Evolutionary conservation across 2,113 vertebrate genomes (phyloP).

Genomic region (Vulpes vulpes): DNA sequence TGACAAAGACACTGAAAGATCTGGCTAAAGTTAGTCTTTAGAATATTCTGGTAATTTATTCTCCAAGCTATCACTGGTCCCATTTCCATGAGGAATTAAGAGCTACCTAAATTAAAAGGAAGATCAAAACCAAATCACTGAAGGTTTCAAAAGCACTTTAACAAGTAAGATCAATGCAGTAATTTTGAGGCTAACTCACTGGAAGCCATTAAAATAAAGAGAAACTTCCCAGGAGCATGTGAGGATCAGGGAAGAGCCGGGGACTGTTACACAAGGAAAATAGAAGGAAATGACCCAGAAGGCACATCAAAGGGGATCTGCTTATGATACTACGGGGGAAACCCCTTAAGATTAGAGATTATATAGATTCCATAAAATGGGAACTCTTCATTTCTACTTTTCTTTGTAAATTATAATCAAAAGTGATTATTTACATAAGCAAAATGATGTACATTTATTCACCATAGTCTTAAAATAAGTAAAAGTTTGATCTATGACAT

Average conservation of each 20-base stretch:
- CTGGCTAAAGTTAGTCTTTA: not conserved
- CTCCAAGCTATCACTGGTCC: not conserved
- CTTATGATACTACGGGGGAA: not conserved
- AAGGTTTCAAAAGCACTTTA: not conserved
- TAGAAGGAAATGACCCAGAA: not conserved
- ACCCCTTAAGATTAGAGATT: not conserved
- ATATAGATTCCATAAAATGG: not conserved
- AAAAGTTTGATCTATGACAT: not conserved
- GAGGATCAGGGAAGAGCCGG: not conserved
- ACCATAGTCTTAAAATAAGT: not conserved
- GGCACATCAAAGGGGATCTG: not conserved
- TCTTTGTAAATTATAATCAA: not conserved
- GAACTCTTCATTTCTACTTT: not conserved
- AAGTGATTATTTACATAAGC: not conserved
- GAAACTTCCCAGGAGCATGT: not conserved
- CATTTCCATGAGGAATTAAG: not conserved
- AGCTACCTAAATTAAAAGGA: not conserved
- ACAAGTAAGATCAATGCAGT: not conserved
- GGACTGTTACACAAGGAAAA: not conserved
- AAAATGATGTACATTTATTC: not conserved
- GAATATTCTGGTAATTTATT: not conserved
- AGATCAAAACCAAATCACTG: not conserved
- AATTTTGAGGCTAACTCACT: not conserved
- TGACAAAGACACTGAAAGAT: not conserved
- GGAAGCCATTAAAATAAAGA: not conserved